Percentiles rank a stretch among this genome's conserved stretches.
Conservation (phyloP, 2,888 invertebrate genomes). For the Trichacis sp. region DNA sequence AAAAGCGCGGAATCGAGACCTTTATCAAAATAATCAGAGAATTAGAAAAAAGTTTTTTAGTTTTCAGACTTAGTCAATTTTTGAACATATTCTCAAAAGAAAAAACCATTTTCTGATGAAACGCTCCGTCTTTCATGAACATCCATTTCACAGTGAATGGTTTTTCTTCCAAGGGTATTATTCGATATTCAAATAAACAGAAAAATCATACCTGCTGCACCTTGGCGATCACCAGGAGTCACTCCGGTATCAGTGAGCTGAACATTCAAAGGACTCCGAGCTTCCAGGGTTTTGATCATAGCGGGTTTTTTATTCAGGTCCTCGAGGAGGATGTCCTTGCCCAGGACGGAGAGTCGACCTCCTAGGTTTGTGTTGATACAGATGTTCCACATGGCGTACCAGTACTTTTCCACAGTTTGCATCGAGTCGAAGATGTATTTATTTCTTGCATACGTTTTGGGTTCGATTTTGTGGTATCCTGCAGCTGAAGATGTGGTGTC, state of each 20-base stretch:
- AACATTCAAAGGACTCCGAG: constrained; percentile 70
- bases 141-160: no score
- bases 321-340: constrained; percentile 70
- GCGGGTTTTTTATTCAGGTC: constrained; percentile 69
- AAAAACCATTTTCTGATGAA: no score
- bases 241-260: constrained; percentile 71
- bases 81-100: no score
- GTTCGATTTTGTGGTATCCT: constrained; percentile 74
- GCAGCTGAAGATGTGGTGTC: constrained; percentile 77
- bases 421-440: constrained; percentile 72
- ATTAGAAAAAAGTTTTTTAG: no score
- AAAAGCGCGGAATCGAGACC: constrained; percentile 80
- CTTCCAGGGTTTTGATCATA: constrained; percentile 68
- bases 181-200: no score
- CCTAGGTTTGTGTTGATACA: constrained; percentile 78
- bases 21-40: no score
- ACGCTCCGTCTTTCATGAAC: no score
- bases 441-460: constrained; percentile 73
- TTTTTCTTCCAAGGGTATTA: no score
- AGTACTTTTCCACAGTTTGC: constrained; percentile 75
- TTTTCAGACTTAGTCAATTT: no score
- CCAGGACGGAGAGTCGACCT: constrained; percentile 63
- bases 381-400: constrained; percentile 78
- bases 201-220: no score
- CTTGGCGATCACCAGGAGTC: constrained; percentile 79